A percentile compares a stretch with the other conserved stretches of the same genome.
Evolutionary conservation across 2,113 vertebrate species (phyloP).

Genomic region (Neoarius graeffei): DNA sequence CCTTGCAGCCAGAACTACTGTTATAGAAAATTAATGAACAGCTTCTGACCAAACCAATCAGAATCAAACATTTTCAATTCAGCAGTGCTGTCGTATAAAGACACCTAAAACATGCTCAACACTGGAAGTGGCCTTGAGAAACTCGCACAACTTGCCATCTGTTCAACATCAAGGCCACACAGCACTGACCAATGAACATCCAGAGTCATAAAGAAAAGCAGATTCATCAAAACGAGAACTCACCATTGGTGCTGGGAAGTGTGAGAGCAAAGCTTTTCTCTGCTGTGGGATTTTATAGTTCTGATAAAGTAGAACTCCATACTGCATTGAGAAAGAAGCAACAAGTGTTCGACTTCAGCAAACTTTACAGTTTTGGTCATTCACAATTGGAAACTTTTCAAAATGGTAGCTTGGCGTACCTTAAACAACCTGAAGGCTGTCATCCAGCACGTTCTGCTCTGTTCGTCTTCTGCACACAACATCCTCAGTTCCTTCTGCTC

Average conservation of each 20-base stretch:
- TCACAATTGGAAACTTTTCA: too few relatives aligned
- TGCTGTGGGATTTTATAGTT: conserved; percentile 92
- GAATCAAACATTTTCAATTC: neutral
- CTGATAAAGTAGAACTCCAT: conserved; percentile 92
- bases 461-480: conserved; percentile 94
- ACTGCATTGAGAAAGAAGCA: conserved; percentile 69
- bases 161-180: conserved; percentile 7
- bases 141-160: neutral
- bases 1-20: neutral
- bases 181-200: neutral
- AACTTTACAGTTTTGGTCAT: neutral
- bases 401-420: conserved; percentile 68
- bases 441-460: conserved; percentile 91
- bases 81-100: neutral
- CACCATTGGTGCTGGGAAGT: conserved; percentile 89
- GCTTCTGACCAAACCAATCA: neutral
- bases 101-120: neutral
- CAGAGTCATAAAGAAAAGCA: neutral
- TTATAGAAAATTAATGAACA: neutral
- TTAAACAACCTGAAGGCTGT: conserved; percentile 92
- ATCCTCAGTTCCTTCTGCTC: conserved; percentile 89
- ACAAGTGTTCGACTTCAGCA: neutral
- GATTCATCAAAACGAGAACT: conserved; percentile 55
- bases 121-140: too few relatives aligned
- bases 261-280: conserved; percentile 84